Evolutionary conservation across 37 sponge, comb jelly and placozoan genomes (phyloP).

Genomic region (Geodia barretti): DNA sequence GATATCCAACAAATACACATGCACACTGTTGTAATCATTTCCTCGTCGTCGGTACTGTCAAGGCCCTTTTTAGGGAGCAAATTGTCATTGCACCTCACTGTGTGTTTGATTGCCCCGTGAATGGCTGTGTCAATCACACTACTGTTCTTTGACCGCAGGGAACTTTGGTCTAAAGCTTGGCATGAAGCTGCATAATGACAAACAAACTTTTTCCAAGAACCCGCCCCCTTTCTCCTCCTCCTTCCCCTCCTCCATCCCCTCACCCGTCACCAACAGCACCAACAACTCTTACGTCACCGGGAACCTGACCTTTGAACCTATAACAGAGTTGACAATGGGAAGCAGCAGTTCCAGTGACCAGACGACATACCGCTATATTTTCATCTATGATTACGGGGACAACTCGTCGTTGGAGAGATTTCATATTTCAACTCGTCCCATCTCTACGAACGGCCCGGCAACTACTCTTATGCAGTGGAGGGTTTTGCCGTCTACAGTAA

Average conservation of each 20-base stretch:
- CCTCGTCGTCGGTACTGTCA: too few species aligned
- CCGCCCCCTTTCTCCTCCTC: neutral
- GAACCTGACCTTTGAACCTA: neutral
- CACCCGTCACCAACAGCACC: neutral
- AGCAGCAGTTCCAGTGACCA: too few species aligned
- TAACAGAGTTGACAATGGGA: neutral
- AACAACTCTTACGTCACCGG: neutral
- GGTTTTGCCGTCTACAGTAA: conserved; percentile 9
- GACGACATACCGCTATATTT: neutral
- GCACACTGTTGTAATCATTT: too few species aligned
- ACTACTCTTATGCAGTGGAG: conserved; percentile 15
- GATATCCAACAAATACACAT: too few species aligned
- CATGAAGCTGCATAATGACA: conserved; percentile 2
- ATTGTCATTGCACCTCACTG: too few species aligned
- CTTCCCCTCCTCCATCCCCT: neutral
- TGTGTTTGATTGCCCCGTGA: too few species aligned
- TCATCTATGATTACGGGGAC: conserved; percentile 13
- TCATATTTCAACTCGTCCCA: neutral
- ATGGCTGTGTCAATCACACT: too few species aligned
- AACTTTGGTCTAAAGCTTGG: conserved; percentile 20
- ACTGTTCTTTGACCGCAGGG: conserved; percentile 3
- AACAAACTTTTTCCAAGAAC: neutral
- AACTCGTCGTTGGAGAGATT: neutral
- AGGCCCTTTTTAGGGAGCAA: too few species aligned
- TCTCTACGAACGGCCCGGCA: neutral